Base-by-base conservation (phyloP, 2,113 vertebrate genomes). In the Cryptomyrus ogoouensis region DNA sequence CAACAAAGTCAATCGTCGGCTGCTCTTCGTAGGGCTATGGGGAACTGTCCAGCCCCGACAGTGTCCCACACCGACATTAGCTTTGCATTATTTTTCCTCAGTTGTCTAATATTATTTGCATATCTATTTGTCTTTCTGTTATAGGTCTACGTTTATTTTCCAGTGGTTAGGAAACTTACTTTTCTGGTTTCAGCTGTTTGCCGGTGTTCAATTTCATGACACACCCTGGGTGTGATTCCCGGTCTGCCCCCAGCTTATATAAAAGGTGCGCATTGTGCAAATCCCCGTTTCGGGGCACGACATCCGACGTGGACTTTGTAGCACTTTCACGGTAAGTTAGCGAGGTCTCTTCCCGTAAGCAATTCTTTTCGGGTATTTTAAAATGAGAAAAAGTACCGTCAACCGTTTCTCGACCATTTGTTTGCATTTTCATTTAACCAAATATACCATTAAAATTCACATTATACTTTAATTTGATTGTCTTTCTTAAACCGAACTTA, bases 221-320 rank as follows among this genome's bases (percentile, higher is more conserved):
- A 97, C 98, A 95, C 98, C 98, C 94, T 93, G 90, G 95, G 95
- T 95, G 94, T 95, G 93, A 95, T 96, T 94, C 94, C 94, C 92
- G 92, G 90, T 96, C 95, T 94, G 96, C 95, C 96, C 96, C 95
- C 95, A 96, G 93, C 90, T 94, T 93, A 94, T 94, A 95, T 95
- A 91, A 58, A 47, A 58, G n/a, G 1, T 17, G 88, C 5, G 9
- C 9, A 90, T 66, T 90, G 52, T 89, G 91, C 80, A 39, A 6
- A 5, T 8, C 24, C 3, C 44, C 0, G 24, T 5, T 74, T 47
- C 19, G 10, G 35, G 44, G 39, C 66, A 35, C 62, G 5, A 49
- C 17, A 35, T 31, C 88, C 39, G 10, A 44, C 35, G 42, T 24
- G 62, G 62, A 66, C 21, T 24, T 66, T 53, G 42, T 19, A 87